Conservation (phyloP, 92 coral and sea anemone genomes). For the Palythoa heliodiscus region DNA sequence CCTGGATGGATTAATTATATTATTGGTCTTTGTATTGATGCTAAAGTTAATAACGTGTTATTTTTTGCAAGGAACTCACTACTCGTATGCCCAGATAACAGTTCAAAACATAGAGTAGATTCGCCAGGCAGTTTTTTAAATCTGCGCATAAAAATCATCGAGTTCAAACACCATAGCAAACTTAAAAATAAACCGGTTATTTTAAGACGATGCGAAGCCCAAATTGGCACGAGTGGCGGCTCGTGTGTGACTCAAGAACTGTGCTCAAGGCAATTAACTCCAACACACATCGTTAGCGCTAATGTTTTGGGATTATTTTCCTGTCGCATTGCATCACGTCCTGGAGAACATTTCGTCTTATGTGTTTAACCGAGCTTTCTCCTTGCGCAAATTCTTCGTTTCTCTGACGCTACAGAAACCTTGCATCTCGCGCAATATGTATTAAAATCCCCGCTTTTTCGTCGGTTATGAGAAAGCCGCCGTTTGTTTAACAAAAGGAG, state of each 20-base stretch:
- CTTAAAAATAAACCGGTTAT: slow-evolving; percentile 19
- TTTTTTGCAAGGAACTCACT: background rate
- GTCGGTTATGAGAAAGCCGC: background rate
- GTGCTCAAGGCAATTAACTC: slow-evolving; percentile 17
- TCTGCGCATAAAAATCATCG: background rate
- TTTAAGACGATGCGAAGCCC: slow-evolving; percentile 3
- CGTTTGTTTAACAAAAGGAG: slow-evolving; percentile 1
- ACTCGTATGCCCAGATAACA: background rate
- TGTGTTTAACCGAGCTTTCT: background rate
- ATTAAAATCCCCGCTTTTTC: background rate
- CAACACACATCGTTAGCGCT: background rate
- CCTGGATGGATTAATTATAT: slow-evolving; percentile 10
- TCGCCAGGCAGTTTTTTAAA: background rate
- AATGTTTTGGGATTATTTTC: slow-evolving; percentile 8
- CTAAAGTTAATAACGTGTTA: background rate
- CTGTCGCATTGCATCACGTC: slow-evolving; percentile 44
- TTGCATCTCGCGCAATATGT: background rate
- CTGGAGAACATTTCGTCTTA: slow-evolving; percentile 2
- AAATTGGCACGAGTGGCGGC: slow-evolving; percentile 2
- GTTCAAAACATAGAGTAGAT: background rate
- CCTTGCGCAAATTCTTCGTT: background rate
- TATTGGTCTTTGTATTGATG: background rate
- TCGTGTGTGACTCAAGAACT: background rate
- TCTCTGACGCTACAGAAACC: background rate
- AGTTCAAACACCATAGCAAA: background rate